Evolutionary conservation across 2,113 vertebrate species (phyloP), one percentile per base, ranked within the genome.

Genomic region (Microcebus jonahi): DNA sequence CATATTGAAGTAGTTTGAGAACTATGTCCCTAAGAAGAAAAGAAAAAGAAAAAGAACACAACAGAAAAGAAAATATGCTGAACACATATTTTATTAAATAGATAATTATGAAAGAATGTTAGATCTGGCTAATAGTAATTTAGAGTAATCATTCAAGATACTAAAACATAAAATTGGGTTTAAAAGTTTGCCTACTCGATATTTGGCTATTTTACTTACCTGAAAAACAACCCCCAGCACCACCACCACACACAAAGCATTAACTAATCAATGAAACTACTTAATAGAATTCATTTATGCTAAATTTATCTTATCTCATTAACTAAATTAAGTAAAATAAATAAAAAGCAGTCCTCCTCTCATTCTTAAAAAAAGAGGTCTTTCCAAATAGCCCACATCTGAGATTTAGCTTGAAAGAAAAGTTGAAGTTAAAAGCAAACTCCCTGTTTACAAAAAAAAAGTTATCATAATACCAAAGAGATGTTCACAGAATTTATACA

Each of bases 1-100:
- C 99, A 95, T 99, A 99, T 91, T 99, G 99, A 97, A 99, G 99
- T 96, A 99, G 99, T 98, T 99, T 99, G 97, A 99, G 99, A 88
- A 99, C 99, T 98, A 99, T 99, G 71, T 99, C 99, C 98, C 99
- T 99, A 98, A 76, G 96, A 98, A 98, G 97, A 34, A 97, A 85
- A 36, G 82, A 85, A 88, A 59, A 61, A 89, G 92, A 95, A 94
- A 94, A 71, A 97, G 75, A 85, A 92, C 31, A 90, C 5, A 92
- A 92, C 36, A 96, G 57, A 73, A 63, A 82, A 93, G 39, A 94
- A 97, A 95, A 88, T 9, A 96, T 21, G 65, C 71, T 93, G 31
- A 97, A 97, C 55, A 70, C 3, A 61, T 50, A 80, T 77, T 93
- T 91, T 75, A 79, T 80, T 89, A 71, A 75, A 39, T 3, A 90